These are phyloP conservation scores for Chrysolina oricalcia DNA, from an alignment of 2,888 invertebrate genomes.

Conservation along the genomic window DNA sequence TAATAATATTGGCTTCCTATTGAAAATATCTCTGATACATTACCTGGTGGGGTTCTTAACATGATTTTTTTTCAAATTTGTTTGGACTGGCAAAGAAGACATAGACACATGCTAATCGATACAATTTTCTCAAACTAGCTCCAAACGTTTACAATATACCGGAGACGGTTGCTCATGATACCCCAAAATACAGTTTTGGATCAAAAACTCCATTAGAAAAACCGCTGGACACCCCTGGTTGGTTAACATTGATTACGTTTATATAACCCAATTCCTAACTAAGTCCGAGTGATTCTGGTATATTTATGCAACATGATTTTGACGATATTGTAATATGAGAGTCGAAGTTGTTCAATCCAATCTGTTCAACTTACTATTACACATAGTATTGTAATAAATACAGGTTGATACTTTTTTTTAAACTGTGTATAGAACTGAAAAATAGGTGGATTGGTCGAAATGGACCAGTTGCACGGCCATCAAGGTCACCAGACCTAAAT, in stretches of 20 bases:
- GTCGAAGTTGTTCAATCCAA: neutral
- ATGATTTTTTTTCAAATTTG: too few species aligned
- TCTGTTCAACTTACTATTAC: too few species aligned
- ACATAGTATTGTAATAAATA: too few species aligned
- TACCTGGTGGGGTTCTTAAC: too few species aligned
- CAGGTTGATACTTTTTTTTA: too few species aligned
- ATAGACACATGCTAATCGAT: constrained; percentile 6
- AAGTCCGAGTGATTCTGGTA: neutral
- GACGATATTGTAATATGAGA: neutral
- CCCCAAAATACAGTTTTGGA: constrained; percentile 80
- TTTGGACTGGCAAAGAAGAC: neutral
- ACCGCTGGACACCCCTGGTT: constrained; percentile 77
- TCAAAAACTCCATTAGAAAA: constrained; percentile 77
- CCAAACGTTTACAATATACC: constrained; percentile 74
- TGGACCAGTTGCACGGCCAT: too few species aligned
- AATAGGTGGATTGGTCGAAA: too few species aligned
- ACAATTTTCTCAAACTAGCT: constrained; percentile 34
- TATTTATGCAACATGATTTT: constrained; percentile 1
- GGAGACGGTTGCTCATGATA: constrained; percentile 74
- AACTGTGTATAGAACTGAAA: too few species aligned
- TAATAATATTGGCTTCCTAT: too few species aligned
- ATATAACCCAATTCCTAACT: neutral
- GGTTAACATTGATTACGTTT: constrained; percentile 28
- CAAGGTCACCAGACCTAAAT: too few species aligned
- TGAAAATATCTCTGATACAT: too few species aligned